phyloP scores from a whole-genome alignment of 2,888 invertebrate species.

The Tipula unca region DNA sequence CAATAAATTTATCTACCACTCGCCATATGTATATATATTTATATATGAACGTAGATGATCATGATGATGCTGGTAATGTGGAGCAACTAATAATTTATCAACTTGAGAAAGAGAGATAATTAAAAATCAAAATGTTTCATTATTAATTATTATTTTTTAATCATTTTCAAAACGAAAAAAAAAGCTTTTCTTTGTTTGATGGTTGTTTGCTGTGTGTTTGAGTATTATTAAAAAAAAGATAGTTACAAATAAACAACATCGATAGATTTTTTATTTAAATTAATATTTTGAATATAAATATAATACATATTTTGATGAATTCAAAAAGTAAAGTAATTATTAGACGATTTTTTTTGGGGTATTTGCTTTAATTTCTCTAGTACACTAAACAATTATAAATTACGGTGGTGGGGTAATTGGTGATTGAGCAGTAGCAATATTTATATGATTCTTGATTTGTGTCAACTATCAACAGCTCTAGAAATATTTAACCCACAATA shows the following conservation, averaged over 20 bases:
- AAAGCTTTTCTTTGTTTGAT: conserved; percentile 8
- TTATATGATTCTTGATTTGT: not conserved
- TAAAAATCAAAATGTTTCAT: not conserved
- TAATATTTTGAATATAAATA: not conserved
- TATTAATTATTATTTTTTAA: not conserved
- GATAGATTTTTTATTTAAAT: not conserved
- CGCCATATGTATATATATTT: not conserved
- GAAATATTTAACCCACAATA: too few species aligned
- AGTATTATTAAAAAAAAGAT: conserved; percentile 1
- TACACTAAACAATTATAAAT: not conserved
- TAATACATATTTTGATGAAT: not conserved
- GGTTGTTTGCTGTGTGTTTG: conserved; percentile 14
- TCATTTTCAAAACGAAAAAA: not conserved
- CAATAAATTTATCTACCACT: not conserved
- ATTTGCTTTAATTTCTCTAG: not conserved
- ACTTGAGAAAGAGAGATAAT: not conserved
- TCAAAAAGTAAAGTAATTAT: conserved; percentile 8
- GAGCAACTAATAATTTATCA: not conserved
- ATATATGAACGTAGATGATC: not conserved
- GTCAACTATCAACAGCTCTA: too few species aligned
- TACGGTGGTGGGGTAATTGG: not conserved
- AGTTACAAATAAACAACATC: not conserved
- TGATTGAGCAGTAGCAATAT: not conserved
- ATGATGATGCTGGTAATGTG: not conserved
- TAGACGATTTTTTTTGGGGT: not conserved